A percentile compares a stretch with the other conserved stretches of the same genome.
Conservation (phyloP, 53 echinoderm and acorn worm species). For the Crossaster papposus region DNA sequence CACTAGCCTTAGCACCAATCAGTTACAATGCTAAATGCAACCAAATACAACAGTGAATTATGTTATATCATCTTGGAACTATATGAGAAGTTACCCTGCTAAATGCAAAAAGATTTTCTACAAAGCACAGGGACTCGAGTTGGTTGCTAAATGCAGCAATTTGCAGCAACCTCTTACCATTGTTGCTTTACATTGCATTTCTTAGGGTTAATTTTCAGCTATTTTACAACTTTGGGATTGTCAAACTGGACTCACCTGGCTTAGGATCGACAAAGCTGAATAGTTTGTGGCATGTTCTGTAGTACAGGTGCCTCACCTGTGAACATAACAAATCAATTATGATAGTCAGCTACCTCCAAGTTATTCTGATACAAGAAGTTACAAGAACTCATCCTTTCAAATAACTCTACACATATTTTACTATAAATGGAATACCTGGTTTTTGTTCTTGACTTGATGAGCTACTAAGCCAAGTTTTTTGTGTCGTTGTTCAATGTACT, state of each 20-base stretch:
- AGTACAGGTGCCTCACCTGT: conserved; percentile 93
- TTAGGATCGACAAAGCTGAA: conserved; percentile 81
- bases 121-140: too few relatives aligned
- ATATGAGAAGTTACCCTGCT: too few relatives aligned
- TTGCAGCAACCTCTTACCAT: too few relatives aligned
- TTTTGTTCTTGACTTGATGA: conserved; percentile 87
- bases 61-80: too few relatives aligned
- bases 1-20: too few relatives aligned
- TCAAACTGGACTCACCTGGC: conserved; percentile 68
- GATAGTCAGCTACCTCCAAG: background rate
- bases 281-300: conserved; percentile 89
- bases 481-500: conserved; percentile 88
- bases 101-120: too few relatives aligned
- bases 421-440: conserved; percentile 68
- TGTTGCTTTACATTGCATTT: too few relatives aligned
- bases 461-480: conserved; percentile 83
- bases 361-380: background rate
- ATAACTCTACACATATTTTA: too few relatives aligned
- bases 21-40: too few relatives aligned
- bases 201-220: too few relatives aligned
- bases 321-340: background rate
- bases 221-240: background rate
- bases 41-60: too few relatives aligned
- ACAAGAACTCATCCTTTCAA: background rate
- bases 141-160: too few relatives aligned